Percentiles rank a stretch among this genome's conserved stretches.
phyloP scores from a whole-genome alignment of 2,797 vertebrate genomes.

The Sparidentex hasta region DNA sequence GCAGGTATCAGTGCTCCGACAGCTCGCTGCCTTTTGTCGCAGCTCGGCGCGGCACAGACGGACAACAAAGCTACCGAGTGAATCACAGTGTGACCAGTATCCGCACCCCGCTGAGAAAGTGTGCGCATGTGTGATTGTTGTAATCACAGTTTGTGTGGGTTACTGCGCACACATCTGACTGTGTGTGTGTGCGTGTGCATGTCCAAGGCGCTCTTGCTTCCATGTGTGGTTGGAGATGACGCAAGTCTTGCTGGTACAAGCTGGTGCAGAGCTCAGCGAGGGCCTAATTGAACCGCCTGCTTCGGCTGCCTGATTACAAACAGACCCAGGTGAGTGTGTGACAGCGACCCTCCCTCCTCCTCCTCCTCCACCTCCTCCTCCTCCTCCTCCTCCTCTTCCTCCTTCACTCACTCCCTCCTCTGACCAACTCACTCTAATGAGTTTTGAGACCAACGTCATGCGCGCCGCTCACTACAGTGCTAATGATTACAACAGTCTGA shows the following conservation, averaged over 20 bases:
- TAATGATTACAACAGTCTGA: constrained; percentile 81
- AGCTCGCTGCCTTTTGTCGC: constrained; percentile 32
- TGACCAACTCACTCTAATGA: constrained; percentile 60
- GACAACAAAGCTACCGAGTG: constrained; percentile 55
- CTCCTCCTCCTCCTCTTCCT: constrained; percentile 29
- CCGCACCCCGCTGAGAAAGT: constrained; percentile 42
- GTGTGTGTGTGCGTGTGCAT: constrained; percentile 3
- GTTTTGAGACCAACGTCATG: constrained; percentile 63
- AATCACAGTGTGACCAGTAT: constrained; percentile 53
- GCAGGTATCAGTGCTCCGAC: constrained; percentile 29
- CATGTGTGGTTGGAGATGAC: constrained; percentile 53
- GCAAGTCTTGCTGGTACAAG: constrained; percentile 35
- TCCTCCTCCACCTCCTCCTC: constrained; percentile 22
- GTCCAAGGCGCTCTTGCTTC: constrained; percentile 34
- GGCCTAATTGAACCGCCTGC: constrained; percentile 57
- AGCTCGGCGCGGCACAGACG: constrained; percentile 42
- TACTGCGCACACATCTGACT: constrained; percentile 26
- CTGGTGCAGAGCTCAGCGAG: constrained; percentile 23
- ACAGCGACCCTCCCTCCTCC: constrained; percentile 40
- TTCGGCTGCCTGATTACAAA: constrained; percentile 73
- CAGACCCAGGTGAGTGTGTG: constrained; percentile 77
- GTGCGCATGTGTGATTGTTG: constrained; percentile 45
- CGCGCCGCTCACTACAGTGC: constrained; percentile 53
- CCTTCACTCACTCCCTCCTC: constrained; percentile 11
- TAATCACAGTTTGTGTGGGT: constrained; percentile 62